phyloP scores from a whole-genome alignment of 2,888 invertebrate species.

The Dolichopus griseipennis region DNA sequence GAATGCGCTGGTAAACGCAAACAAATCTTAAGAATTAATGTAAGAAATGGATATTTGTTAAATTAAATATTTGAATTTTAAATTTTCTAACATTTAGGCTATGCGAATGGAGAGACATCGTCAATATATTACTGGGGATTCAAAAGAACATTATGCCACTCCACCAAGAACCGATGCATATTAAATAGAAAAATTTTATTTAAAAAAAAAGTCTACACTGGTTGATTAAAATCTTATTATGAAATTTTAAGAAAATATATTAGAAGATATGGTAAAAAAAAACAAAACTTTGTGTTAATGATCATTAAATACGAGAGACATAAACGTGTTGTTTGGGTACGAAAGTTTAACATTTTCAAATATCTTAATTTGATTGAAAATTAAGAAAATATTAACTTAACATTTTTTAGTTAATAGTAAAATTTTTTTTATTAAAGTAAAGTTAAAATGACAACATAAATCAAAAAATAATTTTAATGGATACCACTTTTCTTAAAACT shows the following conservation, averaged over 20 bases:
- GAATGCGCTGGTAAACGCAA: constrained; percentile 59
- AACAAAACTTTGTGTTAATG: too few relatives aligned
- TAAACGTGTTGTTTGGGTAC: too few relatives aligned
- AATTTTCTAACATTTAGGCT: constrained; percentile 35
- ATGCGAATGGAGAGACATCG: constrained; percentile 55
- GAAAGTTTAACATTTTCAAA: too few relatives aligned
- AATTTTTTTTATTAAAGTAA: too few relatives aligned
- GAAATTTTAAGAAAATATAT: too few relatives aligned
- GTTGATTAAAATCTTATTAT: too few relatives aligned
- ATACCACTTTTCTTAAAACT: background rate
- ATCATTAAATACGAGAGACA: too few relatives aligned
- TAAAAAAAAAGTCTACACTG: background rate
- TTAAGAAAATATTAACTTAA: too few relatives aligned
- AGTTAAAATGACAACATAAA: background rate
- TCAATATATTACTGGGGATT: constrained; percentile 53
- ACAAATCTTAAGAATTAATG: constrained; percentile 52
- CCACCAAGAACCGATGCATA: constrained; percentile 52
- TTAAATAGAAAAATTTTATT: constrained; percentile 33
- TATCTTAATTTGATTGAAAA: too few relatives aligned
- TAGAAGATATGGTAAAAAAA: too few relatives aligned
- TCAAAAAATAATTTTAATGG: background rate
- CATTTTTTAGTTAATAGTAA: too few relatives aligned
- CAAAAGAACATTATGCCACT: constrained; percentile 46
- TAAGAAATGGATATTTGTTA: constrained; percentile 34
- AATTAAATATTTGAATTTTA: constrained; percentile 5